Percentiles rank a stretch among this genome's conserved stretches.
Conservation (phyloP, 2,888 invertebrate genomes). For the Nymphalis urticae region DNA sequence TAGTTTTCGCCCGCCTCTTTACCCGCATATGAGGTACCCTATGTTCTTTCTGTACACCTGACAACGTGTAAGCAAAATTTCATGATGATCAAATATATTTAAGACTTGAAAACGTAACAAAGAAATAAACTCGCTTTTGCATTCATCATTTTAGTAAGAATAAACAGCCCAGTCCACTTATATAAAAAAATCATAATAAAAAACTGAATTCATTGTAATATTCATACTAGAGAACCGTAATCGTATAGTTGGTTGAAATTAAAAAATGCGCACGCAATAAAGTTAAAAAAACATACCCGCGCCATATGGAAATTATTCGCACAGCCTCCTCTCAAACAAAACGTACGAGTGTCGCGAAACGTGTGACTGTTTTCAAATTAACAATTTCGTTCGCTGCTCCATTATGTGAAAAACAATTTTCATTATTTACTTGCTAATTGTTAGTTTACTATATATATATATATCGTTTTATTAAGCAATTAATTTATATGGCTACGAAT, state of each 20-base stretch:
- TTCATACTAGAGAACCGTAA: background rate
- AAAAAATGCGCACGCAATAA: background rate
- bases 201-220: too few relatives aligned
- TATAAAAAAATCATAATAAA: too few relatives aligned
- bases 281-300: constrained; percentile 16
- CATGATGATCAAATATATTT: too few relatives aligned
- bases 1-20: too few relatives aligned
- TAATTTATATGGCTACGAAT: background rate
- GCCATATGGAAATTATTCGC: constrained; percentile 52
- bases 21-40: too few relatives aligned
- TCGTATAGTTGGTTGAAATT: constrained; percentile 10
- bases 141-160: too few relatives aligned
- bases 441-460: background rate
- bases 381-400: constrained; percentile 22
- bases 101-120: too few relatives aligned
- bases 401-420: constrained; percentile 26
- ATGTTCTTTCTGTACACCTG: too few relatives aligned
- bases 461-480: background rate
- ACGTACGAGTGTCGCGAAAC: constrained; percentile 25
- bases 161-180: too few relatives aligned
- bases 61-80: too few relatives aligned
- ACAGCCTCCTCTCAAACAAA: constrained; percentile 28
- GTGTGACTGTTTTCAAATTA: constrained; percentile 35
- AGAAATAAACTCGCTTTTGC: too few relatives aligned
- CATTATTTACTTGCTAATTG: constrained; percentile 20